Percentiles rank a stretch among this genome's conserved stretches.
phyloP scores from a whole-genome alignment of 2,797 vertebrate genomes.

The Simalia tracyae region DNA sequence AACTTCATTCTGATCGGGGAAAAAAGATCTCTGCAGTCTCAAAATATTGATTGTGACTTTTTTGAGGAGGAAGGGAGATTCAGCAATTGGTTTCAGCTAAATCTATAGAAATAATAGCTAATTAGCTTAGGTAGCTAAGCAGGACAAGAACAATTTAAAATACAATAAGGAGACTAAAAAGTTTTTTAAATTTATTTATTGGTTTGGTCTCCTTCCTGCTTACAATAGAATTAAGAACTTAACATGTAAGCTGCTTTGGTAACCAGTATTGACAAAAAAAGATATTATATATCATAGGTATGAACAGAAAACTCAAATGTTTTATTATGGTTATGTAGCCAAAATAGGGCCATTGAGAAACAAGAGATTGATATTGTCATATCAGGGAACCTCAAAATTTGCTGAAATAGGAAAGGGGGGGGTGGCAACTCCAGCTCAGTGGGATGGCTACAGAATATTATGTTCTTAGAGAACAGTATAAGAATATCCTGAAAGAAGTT shows the following conservation, averaged over 20 bases:
- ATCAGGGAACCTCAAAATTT: not conserved
- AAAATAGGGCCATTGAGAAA: not conserved
- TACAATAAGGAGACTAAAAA: not conserved
- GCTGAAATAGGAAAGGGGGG: not conserved
- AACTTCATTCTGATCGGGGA: not conserved
- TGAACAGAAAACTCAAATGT: not conserved
- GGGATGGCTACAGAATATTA: not conserved
- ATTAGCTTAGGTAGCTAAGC: not conserved
- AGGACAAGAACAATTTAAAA: not conserved
- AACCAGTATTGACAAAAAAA: not conserved
- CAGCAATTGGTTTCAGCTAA: not conserved
- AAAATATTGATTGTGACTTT: not conserved
- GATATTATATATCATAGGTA: not conserved
- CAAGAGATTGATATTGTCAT: not conserved
- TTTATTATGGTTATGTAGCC: not conserved
- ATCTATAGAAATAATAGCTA: not conserved
- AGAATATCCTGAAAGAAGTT: not conserved
- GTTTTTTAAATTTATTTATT: not conserved
- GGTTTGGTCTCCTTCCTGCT: not conserved
- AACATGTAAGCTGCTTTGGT: not conserved
- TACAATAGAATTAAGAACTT: not conserved
- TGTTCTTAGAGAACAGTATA: not conserved
- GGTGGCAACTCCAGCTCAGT: not conserved
- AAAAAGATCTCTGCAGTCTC: not conserved
- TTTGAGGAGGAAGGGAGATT: not conserved